Conservation (phyloP, 2,797 vertebrate genomes). For the Cynopterus sphinx region DNA sequence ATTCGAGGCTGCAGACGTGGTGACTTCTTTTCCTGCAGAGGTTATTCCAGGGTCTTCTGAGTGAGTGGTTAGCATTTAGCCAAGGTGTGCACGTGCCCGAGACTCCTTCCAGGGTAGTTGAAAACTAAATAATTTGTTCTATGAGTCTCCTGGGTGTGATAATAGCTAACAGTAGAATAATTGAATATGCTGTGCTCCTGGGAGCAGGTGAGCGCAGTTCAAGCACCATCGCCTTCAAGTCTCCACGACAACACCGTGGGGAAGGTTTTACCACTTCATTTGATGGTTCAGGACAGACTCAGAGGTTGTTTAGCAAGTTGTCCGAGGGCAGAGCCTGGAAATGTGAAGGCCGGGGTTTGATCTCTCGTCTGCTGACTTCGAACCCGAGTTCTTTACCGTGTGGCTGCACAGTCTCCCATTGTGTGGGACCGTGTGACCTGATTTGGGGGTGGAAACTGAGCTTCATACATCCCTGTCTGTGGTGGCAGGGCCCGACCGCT, state of each 20-base stretch:
- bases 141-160: background rate
- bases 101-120: background rate
- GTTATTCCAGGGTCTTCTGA: background rate
- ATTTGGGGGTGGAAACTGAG: background rate
- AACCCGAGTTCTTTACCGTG: background rate
- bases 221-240: background rate
- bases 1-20: background rate
- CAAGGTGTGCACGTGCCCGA: background rate
- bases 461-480: background rate
- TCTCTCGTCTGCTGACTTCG: background rate
- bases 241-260: background rate
- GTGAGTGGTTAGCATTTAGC: background rate
- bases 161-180: background rate
- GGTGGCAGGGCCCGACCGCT: background rate
- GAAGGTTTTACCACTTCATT: background rate
- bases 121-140: background rate
- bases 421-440: background rate
- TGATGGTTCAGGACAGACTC: background rate
- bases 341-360: background rate
- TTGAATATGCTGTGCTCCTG: background rate
- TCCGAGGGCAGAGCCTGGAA: background rate
- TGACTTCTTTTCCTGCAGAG: background rate
- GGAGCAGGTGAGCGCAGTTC: rapidly evolving
- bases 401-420: background rate
- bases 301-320: background rate